Percentiles rank a stretch among this genome's conserved stretches.
phyloP scores from a whole-genome alignment of 2,797 vertebrate species.

The Chiroxiphia lanceolata region DNA sequence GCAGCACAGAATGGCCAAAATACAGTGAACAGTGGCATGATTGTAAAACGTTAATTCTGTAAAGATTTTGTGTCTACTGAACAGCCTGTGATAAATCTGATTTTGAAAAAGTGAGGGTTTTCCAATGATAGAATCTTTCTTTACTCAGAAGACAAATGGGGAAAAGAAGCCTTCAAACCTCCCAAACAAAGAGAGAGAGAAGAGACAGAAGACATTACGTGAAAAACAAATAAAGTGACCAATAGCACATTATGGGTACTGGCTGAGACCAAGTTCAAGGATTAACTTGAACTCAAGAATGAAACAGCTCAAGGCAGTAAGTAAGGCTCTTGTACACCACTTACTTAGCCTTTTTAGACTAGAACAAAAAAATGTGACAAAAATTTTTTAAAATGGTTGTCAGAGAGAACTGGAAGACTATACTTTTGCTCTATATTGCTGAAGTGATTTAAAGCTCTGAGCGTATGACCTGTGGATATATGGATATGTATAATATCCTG shows the following conservation, averaged over 20 bases:
- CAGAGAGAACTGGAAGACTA: neutral
- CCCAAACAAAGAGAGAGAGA: neutral
- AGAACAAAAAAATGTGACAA: neutral
- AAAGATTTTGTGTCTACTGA: neutral
- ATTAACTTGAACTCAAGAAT: neutral
- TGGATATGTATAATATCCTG: neutral
- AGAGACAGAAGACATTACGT: neutral
- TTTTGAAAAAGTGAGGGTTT: neutral
- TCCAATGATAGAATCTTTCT: neutral
- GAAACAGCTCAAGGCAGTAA: neutral
- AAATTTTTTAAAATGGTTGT: neutral
- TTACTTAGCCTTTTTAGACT: neutral
- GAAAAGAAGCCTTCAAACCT: neutral
- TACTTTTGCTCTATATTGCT: neutral
- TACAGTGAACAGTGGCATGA: neutral
- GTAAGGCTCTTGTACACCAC: neutral
- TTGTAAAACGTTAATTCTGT: neutral
- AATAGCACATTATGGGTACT: neutral
- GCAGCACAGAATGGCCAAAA: neutral
- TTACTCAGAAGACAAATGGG: neutral
- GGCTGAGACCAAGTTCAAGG: neutral
- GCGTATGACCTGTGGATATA: neutral
- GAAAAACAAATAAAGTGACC: neutral
- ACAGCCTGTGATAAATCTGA: neutral
- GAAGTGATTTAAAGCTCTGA: neutral